Evolutionary conservation across 2,888 invertebrate species (phyloP).

Genomic region (Leucophora obtusa): DNA sequence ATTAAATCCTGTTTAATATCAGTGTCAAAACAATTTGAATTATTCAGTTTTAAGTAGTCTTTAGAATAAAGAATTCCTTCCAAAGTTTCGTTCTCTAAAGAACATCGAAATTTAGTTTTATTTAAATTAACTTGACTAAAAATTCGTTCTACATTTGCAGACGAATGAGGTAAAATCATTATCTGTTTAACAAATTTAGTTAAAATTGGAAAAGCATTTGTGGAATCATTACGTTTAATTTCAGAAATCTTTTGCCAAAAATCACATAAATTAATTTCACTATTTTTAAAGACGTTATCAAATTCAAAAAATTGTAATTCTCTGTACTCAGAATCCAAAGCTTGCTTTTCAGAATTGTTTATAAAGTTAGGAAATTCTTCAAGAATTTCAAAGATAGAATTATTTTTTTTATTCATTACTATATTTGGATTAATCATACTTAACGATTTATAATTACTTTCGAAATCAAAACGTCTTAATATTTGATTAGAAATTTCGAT

Average conservation of each 20-base stretch:
- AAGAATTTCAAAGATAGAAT: too few relatives aligned
- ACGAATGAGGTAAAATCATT: conserved; percentile 27
- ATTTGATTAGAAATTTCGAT: conserved; percentile 27
- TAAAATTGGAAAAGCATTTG: neutral
- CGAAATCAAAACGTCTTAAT: conserved; percentile 22
- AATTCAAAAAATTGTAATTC: neutral
- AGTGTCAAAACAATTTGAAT: too few relatives aligned
- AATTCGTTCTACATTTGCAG: too few relatives aligned
- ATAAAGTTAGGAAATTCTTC: conserved; percentile 16
- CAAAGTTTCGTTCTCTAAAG: neutral
- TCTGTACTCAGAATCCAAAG: neutral
- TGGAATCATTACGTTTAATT: neutral
- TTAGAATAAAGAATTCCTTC: conserved; percentile 20
- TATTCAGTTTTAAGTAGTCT: conserved; percentile 21
- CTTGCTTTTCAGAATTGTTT: neutral
- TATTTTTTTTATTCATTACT: conserved; percentile 1
- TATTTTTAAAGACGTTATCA: neutral
- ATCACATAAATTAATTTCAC: neutral
- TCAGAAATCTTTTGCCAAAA: conserved; percentile 11
- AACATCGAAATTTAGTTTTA: conserved; percentile 1
- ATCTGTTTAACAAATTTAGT: conserved; percentile 4
- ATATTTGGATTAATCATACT: neutral
- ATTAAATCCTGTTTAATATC: too few relatives aligned
- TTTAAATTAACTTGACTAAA: conserved; percentile 14
- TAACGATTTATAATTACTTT: conserved; percentile 12